Conservation (phyloP, 2,888 invertebrate species). For the Eupelmus urozonus region DNA sequence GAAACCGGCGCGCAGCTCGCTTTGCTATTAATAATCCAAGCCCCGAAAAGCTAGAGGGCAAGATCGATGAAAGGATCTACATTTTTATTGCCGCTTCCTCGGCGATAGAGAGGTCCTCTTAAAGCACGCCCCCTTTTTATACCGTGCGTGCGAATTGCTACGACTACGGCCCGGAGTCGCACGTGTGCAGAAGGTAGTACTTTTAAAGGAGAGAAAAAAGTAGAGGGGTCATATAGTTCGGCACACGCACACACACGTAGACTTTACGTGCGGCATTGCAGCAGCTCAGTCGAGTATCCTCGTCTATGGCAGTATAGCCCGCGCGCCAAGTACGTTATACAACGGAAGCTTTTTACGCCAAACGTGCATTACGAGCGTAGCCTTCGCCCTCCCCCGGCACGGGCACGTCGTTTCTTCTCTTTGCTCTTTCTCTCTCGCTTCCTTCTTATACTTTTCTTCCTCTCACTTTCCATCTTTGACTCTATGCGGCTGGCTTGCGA, state of each 20-base stretch:
- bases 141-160: too few species aligned
- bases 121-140: background rate
- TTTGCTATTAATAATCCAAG: too few species aligned
- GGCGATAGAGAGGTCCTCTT: too few species aligned
- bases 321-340: constrained; percentile 14
- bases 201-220: background rate
- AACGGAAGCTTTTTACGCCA: constrained; percentile 55
- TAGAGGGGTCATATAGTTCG: background rate
- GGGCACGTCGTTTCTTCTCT: constrained; percentile 4
- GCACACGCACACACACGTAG: background rate
- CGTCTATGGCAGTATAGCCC: background rate
- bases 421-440: background rate
- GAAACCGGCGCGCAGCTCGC: too few species aligned
- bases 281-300: background rate
- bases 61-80: background rate
- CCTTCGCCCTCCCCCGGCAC: constrained; percentile 9
- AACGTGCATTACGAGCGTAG: constrained; percentile 36
- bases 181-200: too few species aligned
- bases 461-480: background rate
- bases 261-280: background rate
- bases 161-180: too few species aligned
- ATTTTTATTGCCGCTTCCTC: background rate
- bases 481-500: too few species aligned
- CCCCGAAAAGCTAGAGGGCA: too few species aligned
- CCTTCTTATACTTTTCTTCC: background rate